A percentile compares a stretch with the other conserved stretches of the same genome.
Evolutionary conservation across 2,113 vertebrate genomes (phyloP).

Genomic region (Pimephales promelas): DNA sequence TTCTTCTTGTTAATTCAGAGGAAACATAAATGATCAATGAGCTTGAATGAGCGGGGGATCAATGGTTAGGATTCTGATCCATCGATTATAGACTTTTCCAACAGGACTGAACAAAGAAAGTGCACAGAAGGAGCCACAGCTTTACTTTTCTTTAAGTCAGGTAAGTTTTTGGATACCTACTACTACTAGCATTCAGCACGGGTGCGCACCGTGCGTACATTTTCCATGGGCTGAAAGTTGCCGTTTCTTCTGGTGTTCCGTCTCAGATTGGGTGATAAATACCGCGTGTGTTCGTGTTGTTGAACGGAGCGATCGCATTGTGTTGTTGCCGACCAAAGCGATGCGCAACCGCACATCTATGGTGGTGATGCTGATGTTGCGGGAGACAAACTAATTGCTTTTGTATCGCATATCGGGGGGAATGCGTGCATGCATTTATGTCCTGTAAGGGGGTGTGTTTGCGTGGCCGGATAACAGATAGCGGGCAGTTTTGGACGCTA

Average conservation of each 20-base stretch:
- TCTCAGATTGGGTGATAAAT: slow-evolving; percentile 2
- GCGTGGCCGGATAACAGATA: slow-evolving; percentile 55
- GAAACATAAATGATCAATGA: slow-evolving; percentile 93
- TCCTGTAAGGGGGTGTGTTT: slow-evolving; percentile 42
- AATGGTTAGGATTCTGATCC: slow-evolving; percentile 73
- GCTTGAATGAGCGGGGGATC: slow-evolving; percentile 87
- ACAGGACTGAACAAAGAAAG: slow-evolving; percentile 86
- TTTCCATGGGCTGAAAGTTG: slow-evolving; percentile 55
- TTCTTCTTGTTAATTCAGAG: slow-evolving; percentile 98
- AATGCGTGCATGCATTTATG: slow-evolving; percentile 68
- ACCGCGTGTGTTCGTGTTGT: slow-evolving; percentile 5
- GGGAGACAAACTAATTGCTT: slow-evolving; percentile 74
- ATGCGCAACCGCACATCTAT: slow-evolving; percentile 65
- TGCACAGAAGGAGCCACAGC: slow-evolving; percentile 89
- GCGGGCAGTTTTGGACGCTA: slow-evolving; percentile 56
- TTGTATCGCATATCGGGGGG: slow-evolving; percentile 69
- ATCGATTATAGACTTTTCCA: slow-evolving; percentile 71
- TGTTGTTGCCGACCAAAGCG: slow-evolving; percentile 56
- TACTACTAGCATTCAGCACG: slow-evolving; percentile 79
- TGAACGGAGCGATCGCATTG: slow-evolving; percentile 21
- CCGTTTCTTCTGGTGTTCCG: slow-evolving; percentile 5
- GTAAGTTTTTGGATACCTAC: slow-evolving; percentile 89
- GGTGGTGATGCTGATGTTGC: slow-evolving; percentile 54
- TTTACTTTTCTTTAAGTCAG: slow-evolving; percentile 91
- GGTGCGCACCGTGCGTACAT: slow-evolving; percentile 72